A percentile compares a stretch with the other conserved stretches of the same genome.
These are phyloP conservation scores for Molossus molossus DNA, from an alignment of 2,797 vertebrate genomes.

Conservation along the genomic window DNA sequence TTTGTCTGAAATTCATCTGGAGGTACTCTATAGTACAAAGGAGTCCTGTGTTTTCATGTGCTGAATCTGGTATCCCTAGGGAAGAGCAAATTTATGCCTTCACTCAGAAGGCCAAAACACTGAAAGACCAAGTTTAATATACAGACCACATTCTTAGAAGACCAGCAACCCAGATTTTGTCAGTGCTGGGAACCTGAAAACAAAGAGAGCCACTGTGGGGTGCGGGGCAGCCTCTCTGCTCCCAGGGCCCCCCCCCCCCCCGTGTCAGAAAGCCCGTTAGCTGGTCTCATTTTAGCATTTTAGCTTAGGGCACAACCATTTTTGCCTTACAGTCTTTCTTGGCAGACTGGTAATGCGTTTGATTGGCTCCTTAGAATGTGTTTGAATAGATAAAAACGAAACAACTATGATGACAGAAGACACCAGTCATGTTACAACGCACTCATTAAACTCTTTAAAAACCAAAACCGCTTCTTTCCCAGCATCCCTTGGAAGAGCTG, in stretches of 20 bases:
- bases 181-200: neutral
- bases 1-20: conserved; percentile 12
- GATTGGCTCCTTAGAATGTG: neutral
- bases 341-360: neutral
- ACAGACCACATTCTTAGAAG: neutral
- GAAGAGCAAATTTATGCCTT: neutral
- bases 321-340: neutral
- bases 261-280: neutral
- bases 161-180: neutral
- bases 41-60: neutral
- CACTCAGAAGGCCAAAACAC: neutral
- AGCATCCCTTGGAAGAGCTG: neutral
- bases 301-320: neutral
- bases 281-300: too few relatives aligned
- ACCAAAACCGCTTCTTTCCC: neutral
- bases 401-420: neutral
- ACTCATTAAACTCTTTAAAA: neutral
- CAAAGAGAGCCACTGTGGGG: neutral
- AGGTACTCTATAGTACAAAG: neutral
- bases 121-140: neutral
- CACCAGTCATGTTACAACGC: neutral
- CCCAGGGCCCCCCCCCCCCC: too few relatives aligned
- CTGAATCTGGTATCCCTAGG: neutral
- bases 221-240: neutral
- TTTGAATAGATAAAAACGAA: neutral